Base-by-base conservation (phyloP, 53 echinoderm and acorn worm species). In the Paracentrotus lividus region DNA sequence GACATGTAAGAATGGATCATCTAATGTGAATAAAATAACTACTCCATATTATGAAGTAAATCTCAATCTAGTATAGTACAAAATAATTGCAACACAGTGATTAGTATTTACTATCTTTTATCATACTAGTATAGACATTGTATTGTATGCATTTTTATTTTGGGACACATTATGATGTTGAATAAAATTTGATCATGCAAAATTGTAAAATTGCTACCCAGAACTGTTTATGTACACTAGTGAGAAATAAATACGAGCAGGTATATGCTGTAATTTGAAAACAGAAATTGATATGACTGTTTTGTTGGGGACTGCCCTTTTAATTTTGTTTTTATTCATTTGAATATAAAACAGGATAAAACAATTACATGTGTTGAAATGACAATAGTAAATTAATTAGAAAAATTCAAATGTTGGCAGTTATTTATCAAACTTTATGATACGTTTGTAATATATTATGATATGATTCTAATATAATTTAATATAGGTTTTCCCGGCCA, bases 161-260 rank as follows among this genome's bases (percentile, higher is more conserved):
- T 42, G 21, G n/a, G 43, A 23, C 69, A 42, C 43, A n/a, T n/a
- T 81, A 26, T 45, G 45, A 38, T 45, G 24, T 44, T 49, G 47
- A 81, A 81, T 49, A 81, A 81, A 81, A 24, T 26, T 47, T 47
- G 44, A 81, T 81, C 81, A 47, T 81, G 81, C 47, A 2, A 76
- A 45, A 45, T 81, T 49, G 81, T 81, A 47, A 47, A 81, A 81
- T 81, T n/a, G 44, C 32, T 47, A 81, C 9, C 47, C 26, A 78
- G 81, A 78, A 78, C 45, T 44, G 47, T 26, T 15, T 81, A n/a
- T 47, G n/a, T 81, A 45, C 7, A 9, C 18, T 81, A 81, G 77
- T 42, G 43, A 77, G 42, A 42, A 81, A 81, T 81, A 81, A 81
- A 81, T 45, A 14, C 12, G 27, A 42, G 8, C 43, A 77, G 43